Evolutionary conservation across 2,888 invertebrate genomes (phyloP).

Genomic region (Xylota sylvarum): DNA sequence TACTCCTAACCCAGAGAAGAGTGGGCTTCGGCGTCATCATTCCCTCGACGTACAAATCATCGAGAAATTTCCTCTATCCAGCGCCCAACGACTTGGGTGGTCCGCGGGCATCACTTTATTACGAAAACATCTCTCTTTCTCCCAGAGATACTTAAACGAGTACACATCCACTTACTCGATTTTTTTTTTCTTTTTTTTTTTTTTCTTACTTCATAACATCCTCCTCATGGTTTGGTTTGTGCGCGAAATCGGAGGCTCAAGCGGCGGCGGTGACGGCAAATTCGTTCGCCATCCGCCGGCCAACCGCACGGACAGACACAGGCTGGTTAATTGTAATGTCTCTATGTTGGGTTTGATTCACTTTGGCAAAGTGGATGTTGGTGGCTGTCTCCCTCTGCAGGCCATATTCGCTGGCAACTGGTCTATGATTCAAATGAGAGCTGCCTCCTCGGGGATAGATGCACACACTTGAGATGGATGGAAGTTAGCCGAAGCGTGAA

Average conservation of each 20-base stretch:
- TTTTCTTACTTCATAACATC: constrained; percentile 57
- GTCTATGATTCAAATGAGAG: constrained; percentile 59
- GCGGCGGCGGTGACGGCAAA: constrained; percentile 17
- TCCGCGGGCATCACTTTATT: constrained; percentile 76
- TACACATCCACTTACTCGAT: constrained; percentile 76
- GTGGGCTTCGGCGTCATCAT: constrained; percentile 61
- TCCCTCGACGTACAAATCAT: constrained; percentile 56
- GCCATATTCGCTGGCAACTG: constrained; percentile 40
- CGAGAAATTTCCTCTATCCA: constrained; percentile 67
- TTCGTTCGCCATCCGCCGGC: constrained; percentile 23
- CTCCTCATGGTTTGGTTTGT: constrained; percentile 48
- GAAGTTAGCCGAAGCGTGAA: constrained; percentile 28
- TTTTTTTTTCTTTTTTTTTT: constrained; percentile 17
- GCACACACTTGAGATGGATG: constrained; percentile 23
- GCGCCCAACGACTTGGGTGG: constrained; percentile 71
- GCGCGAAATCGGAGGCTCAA: constrained; percentile 53
- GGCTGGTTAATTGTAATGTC: constrained; percentile 75
- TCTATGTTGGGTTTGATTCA: constrained; percentile 72
- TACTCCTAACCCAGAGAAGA: constrained; percentile 61
- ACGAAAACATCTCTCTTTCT: constrained; percentile 77
- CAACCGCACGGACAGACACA: constrained; percentile 26
- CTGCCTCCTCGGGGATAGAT: constrained; percentile 12
- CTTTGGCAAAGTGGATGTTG: constrained; percentile 65
- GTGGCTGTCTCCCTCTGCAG: constrained; percentile 29
- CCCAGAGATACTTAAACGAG: constrained; percentile 76